Conservation (phyloP, 2,797 vertebrate genomes). For the Xerus rutilus region DNA sequence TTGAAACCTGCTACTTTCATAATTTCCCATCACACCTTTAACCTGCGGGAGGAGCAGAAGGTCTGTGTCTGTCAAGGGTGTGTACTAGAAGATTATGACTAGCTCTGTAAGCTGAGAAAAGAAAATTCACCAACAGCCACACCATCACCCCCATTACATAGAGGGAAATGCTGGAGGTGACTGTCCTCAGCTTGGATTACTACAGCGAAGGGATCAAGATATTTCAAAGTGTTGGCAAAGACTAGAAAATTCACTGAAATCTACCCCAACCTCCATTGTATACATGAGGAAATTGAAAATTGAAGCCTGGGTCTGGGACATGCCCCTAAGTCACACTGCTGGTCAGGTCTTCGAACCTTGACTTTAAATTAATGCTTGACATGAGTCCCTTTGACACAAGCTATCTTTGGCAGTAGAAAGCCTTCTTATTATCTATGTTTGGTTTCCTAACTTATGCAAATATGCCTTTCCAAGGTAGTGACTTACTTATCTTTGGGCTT, state of each 20-base stretch:
- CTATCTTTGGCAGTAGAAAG: neutral
- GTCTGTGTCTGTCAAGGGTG: neutral
- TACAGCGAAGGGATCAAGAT: neutral
- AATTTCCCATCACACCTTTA: neutral
- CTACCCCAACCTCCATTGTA: neutral
- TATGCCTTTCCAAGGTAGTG: neutral
- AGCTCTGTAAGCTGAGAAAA: neutral
- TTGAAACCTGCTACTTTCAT: neutral
- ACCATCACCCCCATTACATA: too few relatives aligned
- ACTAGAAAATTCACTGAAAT: neutral
- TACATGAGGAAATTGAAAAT: neutral
- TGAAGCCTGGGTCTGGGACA: neutral
- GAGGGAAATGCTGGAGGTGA: neutral
- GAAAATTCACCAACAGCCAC: neutral
- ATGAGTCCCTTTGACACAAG: neutral
- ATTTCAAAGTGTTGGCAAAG: conserved; percentile 5
- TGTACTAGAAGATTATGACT: neutral
- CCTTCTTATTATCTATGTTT: neutral
- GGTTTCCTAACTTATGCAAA: neutral
- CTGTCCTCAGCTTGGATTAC: neutral
- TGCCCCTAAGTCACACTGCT: neutral
- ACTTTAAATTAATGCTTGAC: neutral
- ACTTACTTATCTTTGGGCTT: neutral
- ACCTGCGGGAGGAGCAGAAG: neutral
- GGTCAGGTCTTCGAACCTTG: neutral